Percentiles rank a stretch among this genome's conserved stretches.
Conservation (phyloP, 2,888 invertebrate species). For the Choreutis nemorana region DNA sequence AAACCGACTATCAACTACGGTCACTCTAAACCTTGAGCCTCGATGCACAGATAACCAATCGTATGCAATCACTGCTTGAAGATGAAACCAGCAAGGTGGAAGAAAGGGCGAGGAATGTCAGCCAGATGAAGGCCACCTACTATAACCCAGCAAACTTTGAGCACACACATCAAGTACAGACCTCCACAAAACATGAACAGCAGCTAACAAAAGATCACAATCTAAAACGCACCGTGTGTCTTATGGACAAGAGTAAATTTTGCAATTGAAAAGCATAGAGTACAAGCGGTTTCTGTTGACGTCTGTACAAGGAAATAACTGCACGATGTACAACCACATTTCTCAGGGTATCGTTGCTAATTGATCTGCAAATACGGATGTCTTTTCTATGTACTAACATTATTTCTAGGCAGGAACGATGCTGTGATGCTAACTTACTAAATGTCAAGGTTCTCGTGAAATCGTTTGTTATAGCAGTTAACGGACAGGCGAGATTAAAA, state of each 20-base stretch:
- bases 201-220: no score
- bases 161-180: no score
- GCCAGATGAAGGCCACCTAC: slow-evolving; percentile 37
- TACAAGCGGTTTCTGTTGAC: no score
- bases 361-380: slow-evolving; percentile 29
- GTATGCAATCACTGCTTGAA: slow-evolving; percentile 57
- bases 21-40: no score
- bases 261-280: no score
- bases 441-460: slow-evolving; percentile 62
- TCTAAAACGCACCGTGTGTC: no score
- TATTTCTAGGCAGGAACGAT: slow-evolving; percentile 34
- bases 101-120: slow-evolving; percentile 61
- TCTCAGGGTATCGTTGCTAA: slow-evolving; percentile 25
- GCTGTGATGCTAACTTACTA: slow-evolving; percentile 30
- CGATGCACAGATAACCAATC: slow-evolving; percentile 48
- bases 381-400: slow-evolving; percentile 36
- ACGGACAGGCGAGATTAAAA: no score
- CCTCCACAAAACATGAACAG: no score
- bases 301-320: slow-evolving; percentile 17
- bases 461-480: no score
- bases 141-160: slow-evolving; percentile 28
- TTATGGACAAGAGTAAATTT: no score
- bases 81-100: slow-evolving; percentile 58
- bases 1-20: no score
- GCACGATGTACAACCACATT: slow-evolving; percentile 17